Base-by-base conservation (phyloP, 2,888 invertebrate species). In the Carpatolechia fugitivella region DNA sequence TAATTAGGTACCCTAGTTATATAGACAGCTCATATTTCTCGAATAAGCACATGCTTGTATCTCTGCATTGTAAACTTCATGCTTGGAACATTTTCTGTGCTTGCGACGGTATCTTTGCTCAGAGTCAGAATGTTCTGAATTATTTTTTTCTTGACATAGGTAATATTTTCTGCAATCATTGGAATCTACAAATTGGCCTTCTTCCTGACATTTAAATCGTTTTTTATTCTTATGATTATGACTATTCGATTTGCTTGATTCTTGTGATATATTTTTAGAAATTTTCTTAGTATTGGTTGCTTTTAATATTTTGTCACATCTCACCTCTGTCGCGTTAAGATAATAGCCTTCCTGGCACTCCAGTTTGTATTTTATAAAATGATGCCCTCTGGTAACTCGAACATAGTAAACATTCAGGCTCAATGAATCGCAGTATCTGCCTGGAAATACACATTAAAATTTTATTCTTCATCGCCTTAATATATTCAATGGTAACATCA, bases 91-190 rank as follows among this genome's bases (percentile, higher is more conserved):
- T 59, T 75, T 79, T 66, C 83, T 90, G 52, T 70, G 74, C 59
- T 76, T 81, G 44, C 74, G 72, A 3, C 80, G 76, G 60, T 72
- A 76, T 44, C 1, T 44, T 50, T 70, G 70, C 16, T 69, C 65
- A 1, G 30, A 55, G 57, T 69, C 65, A 1, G 30, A 55, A 57
- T 72, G 78, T n/a, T 69, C 63, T 1, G 36, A 56, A 57, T 72
- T 80, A n/a, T 69, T 69, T 29, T 63, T 73, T 64, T 76, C 76
- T 49, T 69, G 73, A 65, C 91, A 92, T 38, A 76, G 65, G 56
- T 87, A 91, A 71, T 90, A 92, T 65, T 80, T 82, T 56, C 72
- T 80, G 58, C 90, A 90, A 64, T 84, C 76, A 24, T 73, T 70
- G 47, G 79, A 72, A 57, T 85, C 73, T 2, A 81, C 73, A 63